These are phyloP conservation scores for Scelioninae gen. 2 DNA, from an alignment of 2,888 invertebrate genomes.

Conservation along the genomic window DNA sequence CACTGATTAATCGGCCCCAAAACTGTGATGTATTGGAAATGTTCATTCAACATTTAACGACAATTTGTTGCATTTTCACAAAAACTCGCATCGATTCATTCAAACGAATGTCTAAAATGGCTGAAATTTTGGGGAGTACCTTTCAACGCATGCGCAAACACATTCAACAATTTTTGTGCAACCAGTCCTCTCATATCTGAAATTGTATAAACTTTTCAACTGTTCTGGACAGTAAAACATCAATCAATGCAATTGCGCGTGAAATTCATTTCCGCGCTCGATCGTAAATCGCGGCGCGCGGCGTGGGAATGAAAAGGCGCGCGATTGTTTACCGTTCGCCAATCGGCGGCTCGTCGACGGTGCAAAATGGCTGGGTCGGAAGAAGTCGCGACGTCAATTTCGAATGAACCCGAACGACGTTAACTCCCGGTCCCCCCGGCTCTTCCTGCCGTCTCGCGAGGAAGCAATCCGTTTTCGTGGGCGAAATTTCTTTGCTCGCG, in stretches of 20 bases:
- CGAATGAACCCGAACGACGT: constrained; percentile 39
- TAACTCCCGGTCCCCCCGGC: constrained; percentile 37
- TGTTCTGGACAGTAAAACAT: too few relatives aligned
- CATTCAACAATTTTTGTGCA: too few relatives aligned
- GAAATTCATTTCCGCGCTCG: constrained; percentile 36
- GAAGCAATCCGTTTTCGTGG: constrained; percentile 61
- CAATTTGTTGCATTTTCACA: too few relatives aligned
- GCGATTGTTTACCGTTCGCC: constrained; percentile 36
- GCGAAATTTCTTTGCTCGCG: constrained; percentile 58
- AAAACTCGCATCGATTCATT: too few relatives aligned
- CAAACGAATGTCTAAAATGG: too few relatives aligned
- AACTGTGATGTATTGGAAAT: too few relatives aligned
- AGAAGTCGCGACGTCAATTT: constrained; percentile 52
- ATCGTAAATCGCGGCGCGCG: constrained; percentile 30
- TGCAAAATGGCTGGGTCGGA: constrained; percentile 7
- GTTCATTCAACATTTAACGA: too few relatives aligned
- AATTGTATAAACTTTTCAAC: too few relatives aligned
- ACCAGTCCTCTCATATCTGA: too few relatives aligned
- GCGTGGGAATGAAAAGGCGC: constrained; percentile 21
- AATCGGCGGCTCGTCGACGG: constrained; percentile 22
- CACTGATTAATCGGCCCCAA: too few relatives aligned
- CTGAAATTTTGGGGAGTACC: too few relatives aligned
- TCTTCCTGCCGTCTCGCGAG: constrained; percentile 54
- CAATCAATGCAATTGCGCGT: constrained; percentile 35
- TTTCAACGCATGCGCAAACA: too few relatives aligned